These are phyloP conservation scores for Lithosia quadra DNA, from an alignment of 2,888 invertebrate genomes.

Conservation along the genomic window DNA sequence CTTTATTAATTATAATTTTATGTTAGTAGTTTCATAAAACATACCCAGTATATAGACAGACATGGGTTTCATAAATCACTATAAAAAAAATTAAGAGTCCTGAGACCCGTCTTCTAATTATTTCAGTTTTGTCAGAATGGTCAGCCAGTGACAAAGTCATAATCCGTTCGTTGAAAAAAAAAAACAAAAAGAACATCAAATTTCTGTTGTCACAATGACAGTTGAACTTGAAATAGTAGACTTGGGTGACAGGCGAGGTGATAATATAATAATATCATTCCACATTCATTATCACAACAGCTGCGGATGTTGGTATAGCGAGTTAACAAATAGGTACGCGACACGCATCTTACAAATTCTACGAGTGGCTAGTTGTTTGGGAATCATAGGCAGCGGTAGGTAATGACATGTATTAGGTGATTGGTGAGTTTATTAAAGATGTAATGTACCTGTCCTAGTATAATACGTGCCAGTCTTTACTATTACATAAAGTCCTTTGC, in stretches of 20 bases:
- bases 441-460: no score
- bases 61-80: neutral
- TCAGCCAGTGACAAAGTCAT: no score
- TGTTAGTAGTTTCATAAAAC: neutral
- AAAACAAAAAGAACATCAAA: no score
- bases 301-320: neutral
- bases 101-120: no score
- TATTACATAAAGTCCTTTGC: neutral
- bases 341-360: no score
- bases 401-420: neutral
- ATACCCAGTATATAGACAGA: conserved; percentile 6
- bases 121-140: no score
- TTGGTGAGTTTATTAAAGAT: neutral
- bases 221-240: no score
- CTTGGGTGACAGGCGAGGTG: no score
- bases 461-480: no score
- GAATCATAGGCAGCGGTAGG: neutral
- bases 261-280: neutral
- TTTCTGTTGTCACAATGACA: no score
- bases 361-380: neutral
- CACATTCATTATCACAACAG: neutral
- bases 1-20: neutral
- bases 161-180: no score
- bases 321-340: neutral
- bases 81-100: neutral